phyloP scores from a whole-genome alignment of 2,797 vertebrate genomes.

The Betta splendens region DNA sequence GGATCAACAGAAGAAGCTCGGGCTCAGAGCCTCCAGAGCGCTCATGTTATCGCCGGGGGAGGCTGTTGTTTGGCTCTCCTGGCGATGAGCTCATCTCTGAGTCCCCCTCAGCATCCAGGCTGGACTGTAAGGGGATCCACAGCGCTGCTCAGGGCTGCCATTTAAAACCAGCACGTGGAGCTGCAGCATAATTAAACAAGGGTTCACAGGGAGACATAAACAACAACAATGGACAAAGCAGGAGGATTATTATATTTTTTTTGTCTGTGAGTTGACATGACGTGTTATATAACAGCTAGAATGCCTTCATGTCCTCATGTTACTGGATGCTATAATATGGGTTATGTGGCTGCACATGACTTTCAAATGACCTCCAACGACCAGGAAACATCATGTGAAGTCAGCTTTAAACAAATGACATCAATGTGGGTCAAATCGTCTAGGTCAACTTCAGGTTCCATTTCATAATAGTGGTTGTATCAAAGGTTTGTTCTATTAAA shows the following conservation, averaged over 20 bases:
- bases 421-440: no score
- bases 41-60: constrained; percentile 55
- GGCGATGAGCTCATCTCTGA: constrained; percentile 78
- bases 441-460: no score
- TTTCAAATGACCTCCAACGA: no score
- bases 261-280: neutral
- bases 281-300: no score
- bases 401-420: no score
- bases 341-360: no score
- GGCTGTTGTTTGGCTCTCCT: constrained; percentile 69
- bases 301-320: no score
- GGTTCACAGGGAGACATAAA: constrained; percentile 15
- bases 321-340: no score
- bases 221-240: constrained; percentile 23
- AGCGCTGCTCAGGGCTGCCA: neutral
- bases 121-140: constrained; percentile 51
- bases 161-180: constrained; percentile 21
- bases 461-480: neutral
- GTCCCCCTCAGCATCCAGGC: constrained; percentile 19
- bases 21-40: constrained; percentile 63
- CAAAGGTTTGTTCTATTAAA: neutral
- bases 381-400: no score
- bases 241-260: neutral
- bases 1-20: constrained; percentile 52
- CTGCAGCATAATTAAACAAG: constrained; percentile 16